Conservation (phyloP, 2,888 invertebrate species). For the Lepidochrysops patricia region DNA sequence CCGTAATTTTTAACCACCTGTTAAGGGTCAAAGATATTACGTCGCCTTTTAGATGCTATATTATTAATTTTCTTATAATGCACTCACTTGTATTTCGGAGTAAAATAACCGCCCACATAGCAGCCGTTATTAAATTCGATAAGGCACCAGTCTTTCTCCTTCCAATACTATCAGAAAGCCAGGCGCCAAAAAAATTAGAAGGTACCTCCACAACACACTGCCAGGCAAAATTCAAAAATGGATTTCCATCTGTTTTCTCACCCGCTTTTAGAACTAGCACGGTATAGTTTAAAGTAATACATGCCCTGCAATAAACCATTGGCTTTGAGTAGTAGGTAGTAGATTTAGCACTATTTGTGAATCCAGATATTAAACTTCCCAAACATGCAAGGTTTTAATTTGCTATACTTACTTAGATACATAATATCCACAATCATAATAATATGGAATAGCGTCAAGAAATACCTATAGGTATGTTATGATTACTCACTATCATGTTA, state of each 20-base stretch:
- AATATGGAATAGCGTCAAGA: background rate
- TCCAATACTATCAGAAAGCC: constrained; percentile 45
- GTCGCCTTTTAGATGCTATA: no score
- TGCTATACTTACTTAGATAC: no score
- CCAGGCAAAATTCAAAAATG: constrained; percentile 78
- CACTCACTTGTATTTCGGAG: constrained; percentile 31
- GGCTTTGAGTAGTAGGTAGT: no score
- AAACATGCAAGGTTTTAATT: no score
- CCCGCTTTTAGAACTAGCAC: constrained; percentile 62
- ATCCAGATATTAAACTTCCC: no score
- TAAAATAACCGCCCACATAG: constrained; percentile 35
- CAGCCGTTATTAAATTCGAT: constrained; percentile 31
- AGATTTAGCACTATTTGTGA: no score
- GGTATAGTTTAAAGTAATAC: constrained; percentile 64
- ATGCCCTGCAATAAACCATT: constrained; percentile 50
- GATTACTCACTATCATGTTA: no score
- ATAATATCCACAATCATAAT: background rate
- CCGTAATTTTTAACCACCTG: no score
- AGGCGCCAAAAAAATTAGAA: constrained; percentile 73
- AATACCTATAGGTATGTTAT: background rate
- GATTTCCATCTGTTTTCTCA: constrained; percentile 75
- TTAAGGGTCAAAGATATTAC: no score
- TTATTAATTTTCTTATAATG: background rate
- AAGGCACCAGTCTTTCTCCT: constrained; percentile 38
- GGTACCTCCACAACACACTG: constrained; percentile 78